phyloP scores from a whole-genome alignment of 2,797 vertebrate species.

The Danio tinwini region DNA sequence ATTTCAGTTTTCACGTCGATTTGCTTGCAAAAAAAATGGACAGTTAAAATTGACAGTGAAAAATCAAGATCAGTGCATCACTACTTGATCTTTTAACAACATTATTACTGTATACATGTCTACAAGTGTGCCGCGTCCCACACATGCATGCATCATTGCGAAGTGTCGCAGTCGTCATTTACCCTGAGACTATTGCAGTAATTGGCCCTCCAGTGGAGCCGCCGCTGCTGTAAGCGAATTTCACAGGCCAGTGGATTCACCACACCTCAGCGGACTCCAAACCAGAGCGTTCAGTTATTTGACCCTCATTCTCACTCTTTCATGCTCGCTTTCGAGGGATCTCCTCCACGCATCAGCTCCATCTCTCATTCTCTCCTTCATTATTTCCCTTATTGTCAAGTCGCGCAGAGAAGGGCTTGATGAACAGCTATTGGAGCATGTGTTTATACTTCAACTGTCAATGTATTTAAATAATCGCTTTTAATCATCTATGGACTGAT shows the following conservation, averaged over 20 bases:
- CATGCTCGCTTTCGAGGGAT: background rate
- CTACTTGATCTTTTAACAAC: no score
- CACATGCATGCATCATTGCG: constrained; percentile 20
- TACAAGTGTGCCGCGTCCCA: constrained; percentile 12
- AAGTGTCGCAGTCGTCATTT: constrained; percentile 33
- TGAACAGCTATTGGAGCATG: constrained; percentile 19
- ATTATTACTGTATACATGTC: background rate
- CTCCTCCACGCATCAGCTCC: background rate
- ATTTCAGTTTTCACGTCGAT: no score
- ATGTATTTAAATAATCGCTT: constrained; percentile 17
- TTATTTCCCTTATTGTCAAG: constrained; percentile 29
- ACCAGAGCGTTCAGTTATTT: constrained; percentile 53
- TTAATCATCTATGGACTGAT: constrained; percentile 14
- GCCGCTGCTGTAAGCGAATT: constrained; percentile 55
- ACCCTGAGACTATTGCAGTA: constrained; percentile 50
- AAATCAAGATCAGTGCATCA: no score
- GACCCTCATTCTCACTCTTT: constrained; percentile 3
- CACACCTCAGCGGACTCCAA: constrained; percentile 51
- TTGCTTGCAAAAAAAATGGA: no score
- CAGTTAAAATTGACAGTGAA: no score
- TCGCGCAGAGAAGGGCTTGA: constrained; percentile 17
- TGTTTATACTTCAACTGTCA: constrained; percentile 10
- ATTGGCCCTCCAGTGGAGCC: constrained; percentile 58
- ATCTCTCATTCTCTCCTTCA: constrained; percentile 19
- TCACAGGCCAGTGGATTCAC: constrained; percentile 56